These are phyloP conservation scores for Thalassoma bifasciatum DNA, from an alignment of 2,113 vertebrate species.

Conservation along the genomic window DNA sequence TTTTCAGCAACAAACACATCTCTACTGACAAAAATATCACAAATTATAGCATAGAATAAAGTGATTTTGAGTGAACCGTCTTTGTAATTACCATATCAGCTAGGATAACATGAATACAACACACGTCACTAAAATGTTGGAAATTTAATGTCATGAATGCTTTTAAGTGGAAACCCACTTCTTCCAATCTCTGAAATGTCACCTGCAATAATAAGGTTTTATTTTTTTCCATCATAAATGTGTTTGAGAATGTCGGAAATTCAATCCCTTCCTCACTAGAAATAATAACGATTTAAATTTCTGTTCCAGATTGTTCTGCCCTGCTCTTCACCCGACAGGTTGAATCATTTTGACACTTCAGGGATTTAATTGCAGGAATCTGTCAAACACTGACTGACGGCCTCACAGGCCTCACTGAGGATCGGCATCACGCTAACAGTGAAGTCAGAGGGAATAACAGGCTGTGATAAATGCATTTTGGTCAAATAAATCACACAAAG, in stretches of 20 bases:
- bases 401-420: neutral
- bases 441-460: neutral
- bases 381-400: neutral
- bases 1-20: conserved; percentile 1
- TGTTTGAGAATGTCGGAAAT: neutral
- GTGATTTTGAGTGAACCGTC: no score
- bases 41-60: no score
- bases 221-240: neutral
- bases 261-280: neutral
- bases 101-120: conserved; percentile 1
- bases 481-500: neutral
- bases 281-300: neutral
- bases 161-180: neutral
- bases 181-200: neutral
- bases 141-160: conserved; percentile 4
- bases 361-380: neutral
- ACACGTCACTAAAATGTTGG: neutral
- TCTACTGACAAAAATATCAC: no score
- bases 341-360: conserved; percentile 4
- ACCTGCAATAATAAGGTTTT: neutral
- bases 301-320: neutral
- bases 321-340: neutral
- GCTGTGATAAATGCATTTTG: neutral
- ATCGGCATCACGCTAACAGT: neutral
- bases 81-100: no score